Conservation (phyloP, 1,140 invertebrate genomes). For the Diorhabda elongata region DNA sequence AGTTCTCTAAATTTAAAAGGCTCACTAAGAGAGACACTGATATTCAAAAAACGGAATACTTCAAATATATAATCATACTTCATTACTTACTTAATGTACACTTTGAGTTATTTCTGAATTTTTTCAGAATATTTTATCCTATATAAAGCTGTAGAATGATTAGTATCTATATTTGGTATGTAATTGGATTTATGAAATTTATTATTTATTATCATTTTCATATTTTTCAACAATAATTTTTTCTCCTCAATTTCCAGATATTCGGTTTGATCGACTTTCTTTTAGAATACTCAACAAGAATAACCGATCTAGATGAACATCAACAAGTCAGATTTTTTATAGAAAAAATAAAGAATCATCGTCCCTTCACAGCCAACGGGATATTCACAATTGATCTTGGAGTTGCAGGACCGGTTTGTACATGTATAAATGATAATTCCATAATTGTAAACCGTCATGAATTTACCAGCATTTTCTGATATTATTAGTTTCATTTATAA, state of each 20-base stretch:
- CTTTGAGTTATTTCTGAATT: too few relatives aligned
- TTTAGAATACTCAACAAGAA: constrained; percentile 41
- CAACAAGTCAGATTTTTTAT: constrained; percentile 42
- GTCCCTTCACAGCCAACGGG: constrained; percentile 39
- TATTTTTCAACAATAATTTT: neutral
- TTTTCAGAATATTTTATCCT: too few relatives aligned
- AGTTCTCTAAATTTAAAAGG: too few relatives aligned
- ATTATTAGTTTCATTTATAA: neutral
- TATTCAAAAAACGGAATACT: too few relatives aligned
- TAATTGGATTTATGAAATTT: neutral
- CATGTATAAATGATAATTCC: neutral
- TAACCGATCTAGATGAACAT: constrained; percentile 34
- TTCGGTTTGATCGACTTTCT: constrained; percentile 34
- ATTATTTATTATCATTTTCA: neutral
- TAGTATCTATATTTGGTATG: too few relatives aligned
- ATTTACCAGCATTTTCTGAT: neutral
- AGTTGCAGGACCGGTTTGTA: constrained; percentile 40
- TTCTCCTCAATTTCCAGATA: constrained; percentile 20
- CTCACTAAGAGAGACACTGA: too few relatives aligned
- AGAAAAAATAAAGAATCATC: constrained; percentile 37
- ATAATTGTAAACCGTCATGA: too few relatives aligned
- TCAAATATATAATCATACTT: too few relatives aligned
- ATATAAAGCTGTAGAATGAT: too few relatives aligned
- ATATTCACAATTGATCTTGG: constrained; percentile 40
- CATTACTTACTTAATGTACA: too few relatives aligned